These are phyloP conservation scores for Enteromius afrohamiltoni DNA, from an alignment of 2,797 vertebrate genomes.

Conservation along the genomic window DNA sequence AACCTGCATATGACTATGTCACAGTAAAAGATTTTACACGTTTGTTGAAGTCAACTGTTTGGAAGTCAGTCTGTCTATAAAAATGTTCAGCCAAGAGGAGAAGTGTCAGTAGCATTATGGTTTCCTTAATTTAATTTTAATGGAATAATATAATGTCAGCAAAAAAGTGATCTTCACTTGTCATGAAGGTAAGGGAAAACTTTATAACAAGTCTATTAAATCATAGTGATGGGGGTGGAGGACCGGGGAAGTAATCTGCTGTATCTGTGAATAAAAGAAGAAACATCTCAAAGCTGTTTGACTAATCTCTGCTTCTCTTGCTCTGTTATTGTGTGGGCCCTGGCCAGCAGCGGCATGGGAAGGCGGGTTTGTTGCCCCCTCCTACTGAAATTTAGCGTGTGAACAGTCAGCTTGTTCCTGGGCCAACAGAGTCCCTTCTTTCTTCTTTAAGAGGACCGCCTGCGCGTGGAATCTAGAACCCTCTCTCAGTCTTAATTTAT, in stretches of 20 bases:
- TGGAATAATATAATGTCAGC: background rate
- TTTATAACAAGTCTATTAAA: conserved; percentile 33
- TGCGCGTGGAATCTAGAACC: conserved; percentile 77
- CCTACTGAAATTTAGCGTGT: conserved; percentile 72
- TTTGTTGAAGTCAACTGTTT: background rate
- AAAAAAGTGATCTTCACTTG: background rate
- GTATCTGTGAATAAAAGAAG: conserved; percentile 40
- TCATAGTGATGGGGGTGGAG: conserved; percentile 25
- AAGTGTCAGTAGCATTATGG: background rate
- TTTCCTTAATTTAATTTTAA: background rate
- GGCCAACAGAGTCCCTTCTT: conserved; percentile 63
- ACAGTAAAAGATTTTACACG: background rate
- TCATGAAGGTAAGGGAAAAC: background rate
- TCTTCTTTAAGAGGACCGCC: conserved; percentile 73
- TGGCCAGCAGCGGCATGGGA: conserved; percentile 44
- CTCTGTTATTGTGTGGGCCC: conserved; percentile 25
- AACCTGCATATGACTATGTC: too few species aligned
- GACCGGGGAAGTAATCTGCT: conserved; percentile 13
- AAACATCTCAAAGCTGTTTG: conserved; percentile 49
- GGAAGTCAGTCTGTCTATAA: background rate
- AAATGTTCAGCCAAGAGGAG: background rate
- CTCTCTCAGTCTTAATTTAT: conserved; percentile 85
- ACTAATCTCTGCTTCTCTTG: conserved; percentile 45
- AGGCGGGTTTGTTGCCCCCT: conserved; percentile 55
- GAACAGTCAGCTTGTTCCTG: conserved; percentile 77